Percentiles rank a stretch among this genome's conserved stretches.
These are phyloP conservation scores for Incurvaria masculella DNA, from an alignment of 2,888 invertebrate species.

Conservation along the genomic window DNA sequence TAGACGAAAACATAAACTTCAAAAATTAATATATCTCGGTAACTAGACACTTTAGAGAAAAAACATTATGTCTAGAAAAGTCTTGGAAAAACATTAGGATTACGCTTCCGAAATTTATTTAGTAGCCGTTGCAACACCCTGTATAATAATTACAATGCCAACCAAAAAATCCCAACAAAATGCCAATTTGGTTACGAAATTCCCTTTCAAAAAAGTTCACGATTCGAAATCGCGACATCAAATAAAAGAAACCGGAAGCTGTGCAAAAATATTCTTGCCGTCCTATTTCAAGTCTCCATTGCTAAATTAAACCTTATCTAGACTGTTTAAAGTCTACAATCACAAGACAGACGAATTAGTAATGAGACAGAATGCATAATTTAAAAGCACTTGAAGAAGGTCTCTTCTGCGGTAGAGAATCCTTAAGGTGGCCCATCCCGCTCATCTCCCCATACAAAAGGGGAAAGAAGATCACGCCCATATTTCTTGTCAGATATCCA, in stretches of 20 bases:
- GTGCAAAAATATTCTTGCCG: background rate
- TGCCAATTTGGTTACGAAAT: background rate
- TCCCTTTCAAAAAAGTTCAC: background rate
- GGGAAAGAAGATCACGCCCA: too few relatives aligned
- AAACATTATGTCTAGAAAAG: too few relatives aligned
- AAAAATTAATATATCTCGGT: too few relatives aligned
- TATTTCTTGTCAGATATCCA: too few relatives aligned
- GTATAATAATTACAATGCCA: background rate
- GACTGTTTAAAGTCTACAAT: background rate
- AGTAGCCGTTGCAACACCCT: too few relatives aligned
- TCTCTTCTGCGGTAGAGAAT: slow-evolving; percentile 18
- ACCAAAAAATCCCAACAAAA: background rate
- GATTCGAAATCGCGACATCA: background rate
- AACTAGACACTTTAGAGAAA: too few relatives aligned
- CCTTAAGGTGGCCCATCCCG: too few relatives aligned
- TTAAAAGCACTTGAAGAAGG: slow-evolving; percentile 16
- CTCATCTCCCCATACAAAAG: too few relatives aligned
- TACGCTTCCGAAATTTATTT: too few relatives aligned
- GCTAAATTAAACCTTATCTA: background rate
- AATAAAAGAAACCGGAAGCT: background rate
- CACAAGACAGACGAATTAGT: background rate
- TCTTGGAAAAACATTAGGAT: too few relatives aligned
- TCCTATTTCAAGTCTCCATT: too few relatives aligned
- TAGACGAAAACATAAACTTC: too few relatives aligned
- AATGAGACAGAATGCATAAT: slow-evolving; percentile 11